Percentiles rank a stretch among this genome's conserved stretches.
Conservation (phyloP, 2,888 invertebrate genomes). For the Spatulosminthurus flaviceps region DNA sequence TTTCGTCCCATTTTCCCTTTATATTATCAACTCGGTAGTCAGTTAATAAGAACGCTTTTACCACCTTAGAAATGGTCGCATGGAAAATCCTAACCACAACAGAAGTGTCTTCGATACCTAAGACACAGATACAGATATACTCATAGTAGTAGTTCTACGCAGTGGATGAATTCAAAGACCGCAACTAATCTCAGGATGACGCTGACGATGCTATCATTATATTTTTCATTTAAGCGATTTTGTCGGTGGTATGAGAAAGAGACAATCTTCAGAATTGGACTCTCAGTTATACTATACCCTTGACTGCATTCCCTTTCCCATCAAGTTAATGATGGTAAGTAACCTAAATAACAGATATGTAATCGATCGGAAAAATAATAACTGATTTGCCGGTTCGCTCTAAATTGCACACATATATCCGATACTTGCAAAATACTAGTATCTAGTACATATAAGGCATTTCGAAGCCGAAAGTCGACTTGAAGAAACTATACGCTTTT, state of each 20-base stretch:
- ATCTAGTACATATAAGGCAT: background rate
- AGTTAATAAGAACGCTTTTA: no score
- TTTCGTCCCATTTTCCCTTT: slow-evolving; percentile 26
- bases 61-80: background rate
- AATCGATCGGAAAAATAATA: slow-evolving; percentile 18
- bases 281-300: background rate
- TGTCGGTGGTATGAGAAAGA: background rate
- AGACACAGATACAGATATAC: background rate
- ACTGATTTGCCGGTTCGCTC: background rate
- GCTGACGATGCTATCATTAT: background rate
- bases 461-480: background rate
- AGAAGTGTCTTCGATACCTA: background rate
- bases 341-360: slow-evolving; percentile 14
- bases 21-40: slow-evolving; percentile 1
- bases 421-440: background rate
- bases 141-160: background rate
- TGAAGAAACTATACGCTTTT: no score
- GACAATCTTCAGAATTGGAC: background rate
- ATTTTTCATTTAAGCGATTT: background rate
- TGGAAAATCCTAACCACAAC: slow-evolving; percentile 3
- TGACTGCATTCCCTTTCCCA: slow-evolving; percentile 3
- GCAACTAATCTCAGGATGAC: slow-evolving; percentile 1
- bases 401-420: slow-evolving; percentile 18
- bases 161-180: background rate
- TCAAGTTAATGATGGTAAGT: slow-evolving; percentile 13